Evolutionary conservation across 1,140 invertebrate genomes (phyloP).

Genomic region (Aphaenogaster floridana): DNA sequence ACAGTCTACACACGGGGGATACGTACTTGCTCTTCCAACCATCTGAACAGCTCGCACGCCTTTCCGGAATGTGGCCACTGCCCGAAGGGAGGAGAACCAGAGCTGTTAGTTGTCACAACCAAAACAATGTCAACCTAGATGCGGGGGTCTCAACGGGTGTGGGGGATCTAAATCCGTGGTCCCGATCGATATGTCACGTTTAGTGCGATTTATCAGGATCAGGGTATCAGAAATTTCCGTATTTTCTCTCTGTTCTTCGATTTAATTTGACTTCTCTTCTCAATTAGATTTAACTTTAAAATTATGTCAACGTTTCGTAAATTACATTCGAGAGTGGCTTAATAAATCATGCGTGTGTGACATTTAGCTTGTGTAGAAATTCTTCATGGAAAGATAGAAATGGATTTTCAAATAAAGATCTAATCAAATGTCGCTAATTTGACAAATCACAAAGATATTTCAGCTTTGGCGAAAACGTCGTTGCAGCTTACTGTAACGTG

Average conservation of each 20-base stretch:
- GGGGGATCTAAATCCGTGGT: constrained; percentile 63
- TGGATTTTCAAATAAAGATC: background rate
- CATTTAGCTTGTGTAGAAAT: background rate
- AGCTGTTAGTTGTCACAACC: constrained; percentile 86
- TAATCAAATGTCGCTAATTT: background rate
- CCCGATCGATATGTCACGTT: constrained; percentile 68
- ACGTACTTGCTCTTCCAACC: constrained; percentile 99
- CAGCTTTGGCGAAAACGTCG: constrained; percentile 1
- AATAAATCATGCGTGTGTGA: background rate
- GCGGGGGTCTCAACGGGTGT: constrained; percentile 76
- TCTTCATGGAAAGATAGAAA: background rate
- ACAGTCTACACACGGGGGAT: constrained; percentile 87
- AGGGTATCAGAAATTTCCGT: background rate
- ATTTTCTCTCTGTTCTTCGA: background rate
- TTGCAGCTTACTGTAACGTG: constrained; percentile 48
- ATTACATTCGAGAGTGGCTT: background rate
- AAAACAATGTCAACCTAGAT: constrained; percentile 84
- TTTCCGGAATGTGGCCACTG: constrained; percentile 99
- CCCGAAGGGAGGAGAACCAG: constrained; percentile 86
- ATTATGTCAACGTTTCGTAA: background rate
- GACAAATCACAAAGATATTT: background rate
- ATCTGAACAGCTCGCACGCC: constrained; percentile 99
- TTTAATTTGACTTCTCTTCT: background rate
- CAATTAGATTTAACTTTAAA: background rate
- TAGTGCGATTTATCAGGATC: constrained; percentile 27